These are phyloP conservation scores for Ciconia stormi DNA, from an alignment of 2,113 vertebrate species.

Conservation along the genomic window DNA sequence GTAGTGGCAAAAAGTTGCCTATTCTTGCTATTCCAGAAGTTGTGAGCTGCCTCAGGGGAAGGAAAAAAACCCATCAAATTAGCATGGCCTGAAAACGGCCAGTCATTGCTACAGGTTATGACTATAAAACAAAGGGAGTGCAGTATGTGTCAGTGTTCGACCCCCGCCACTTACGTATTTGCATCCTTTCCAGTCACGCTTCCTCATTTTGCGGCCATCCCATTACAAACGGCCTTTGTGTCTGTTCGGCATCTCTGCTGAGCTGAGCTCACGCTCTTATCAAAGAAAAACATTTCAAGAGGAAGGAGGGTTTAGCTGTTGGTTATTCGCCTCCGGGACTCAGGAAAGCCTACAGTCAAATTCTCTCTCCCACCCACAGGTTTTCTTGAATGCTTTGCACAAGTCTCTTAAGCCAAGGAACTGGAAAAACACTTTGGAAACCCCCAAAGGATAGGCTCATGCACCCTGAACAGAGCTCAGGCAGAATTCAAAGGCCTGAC, in stretches of 20 bases:
- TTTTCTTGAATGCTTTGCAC: background rate
- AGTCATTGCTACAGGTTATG: background rate
- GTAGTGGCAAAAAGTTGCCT: background rate
- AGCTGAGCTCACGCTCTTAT: background rate
- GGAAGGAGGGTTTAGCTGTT: background rate
- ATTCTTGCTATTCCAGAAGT: background rate
- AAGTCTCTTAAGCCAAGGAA: background rate
- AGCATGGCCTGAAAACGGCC: background rate
- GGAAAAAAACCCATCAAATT: too few species aligned
- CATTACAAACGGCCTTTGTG: background rate
- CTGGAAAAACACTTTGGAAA: background rate
- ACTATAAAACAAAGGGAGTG: background rate
- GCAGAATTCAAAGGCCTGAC: background rate
- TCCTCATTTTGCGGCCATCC: background rate
- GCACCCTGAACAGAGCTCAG: rapidly evolving
- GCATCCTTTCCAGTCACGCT: background rate
- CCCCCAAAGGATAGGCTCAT: background rate
- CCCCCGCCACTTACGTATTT: background rate
- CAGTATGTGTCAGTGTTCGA: background rate
- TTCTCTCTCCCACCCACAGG: background rate
- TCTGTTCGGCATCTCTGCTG: background rate
- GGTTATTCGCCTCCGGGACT: background rate
- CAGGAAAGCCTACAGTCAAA: background rate
- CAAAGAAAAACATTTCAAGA: background rate
- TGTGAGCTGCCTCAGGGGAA: background rate